Evolutionary conservation across 2,113 vertebrate species (phyloP), one percentile per base, ranked within the genome.

Genomic region (Coracopsis vasa): DNA sequence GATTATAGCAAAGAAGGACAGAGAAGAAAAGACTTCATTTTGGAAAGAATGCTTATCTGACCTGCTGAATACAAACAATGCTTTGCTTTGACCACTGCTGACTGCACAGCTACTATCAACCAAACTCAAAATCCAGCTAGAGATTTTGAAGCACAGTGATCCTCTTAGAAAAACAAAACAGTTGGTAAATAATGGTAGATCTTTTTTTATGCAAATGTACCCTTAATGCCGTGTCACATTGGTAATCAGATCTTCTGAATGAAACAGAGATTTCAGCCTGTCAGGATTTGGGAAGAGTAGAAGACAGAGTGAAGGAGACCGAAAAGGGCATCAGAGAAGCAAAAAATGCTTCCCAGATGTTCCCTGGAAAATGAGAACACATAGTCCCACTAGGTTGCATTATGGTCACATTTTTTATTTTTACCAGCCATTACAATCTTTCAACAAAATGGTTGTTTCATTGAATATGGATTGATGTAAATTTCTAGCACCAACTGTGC

Each of bases 401-500:
- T 62, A 42, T 28, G 77, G 95, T n/a, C 62, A 82, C 4, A 18
- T 81, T 78, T 86, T 95, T 92, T 93, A 50, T 87, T 93, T 93
- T 71, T 31, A 53, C 66, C 78, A 96, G n/a, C 39, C 86, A 66
- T 94, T 92, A 23, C 79, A 58, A 80, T 95, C 41, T 90, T 94
- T 96, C 93, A 81, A 67, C 39, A 92, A 74, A 95, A 94, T 92
- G 88, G 91, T 95, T 90, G 56, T 79, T 94, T 96, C 80, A 92
- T 61, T 96, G 89, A 96, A 96, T 97, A 96, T 90, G 87, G 83
- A 96, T 89, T 86, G 53, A 94, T 97, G 97, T 94, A 98, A 97
- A 98, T 98, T 96, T 77, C n/a, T 90, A 88, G 80, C 86, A 86
- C 80, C 48, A 44, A 42, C 90, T 92, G 51, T 92, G 81, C 28